Evolutionary conservation across 2,113 vertebrate species (phyloP).

Genomic region (Thamnaconus septentrionalis): DNA sequence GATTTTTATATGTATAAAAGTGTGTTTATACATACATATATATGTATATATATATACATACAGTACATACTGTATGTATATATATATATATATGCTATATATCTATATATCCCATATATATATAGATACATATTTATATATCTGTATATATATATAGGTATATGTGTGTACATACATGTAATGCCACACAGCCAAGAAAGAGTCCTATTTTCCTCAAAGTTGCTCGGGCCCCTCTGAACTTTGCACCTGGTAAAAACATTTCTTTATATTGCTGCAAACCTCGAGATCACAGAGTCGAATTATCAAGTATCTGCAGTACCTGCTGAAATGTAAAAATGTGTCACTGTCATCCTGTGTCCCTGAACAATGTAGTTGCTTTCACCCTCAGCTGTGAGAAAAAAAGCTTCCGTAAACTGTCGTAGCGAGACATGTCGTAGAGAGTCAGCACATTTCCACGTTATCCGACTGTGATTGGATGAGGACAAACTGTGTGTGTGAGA

Average conservation of each 20-base stretch:
- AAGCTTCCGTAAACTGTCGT: not conserved
- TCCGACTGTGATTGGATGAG: slow-evolving; percentile 23
- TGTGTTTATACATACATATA: too few species aligned
- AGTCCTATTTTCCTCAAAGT: slow-evolving; percentile 38
- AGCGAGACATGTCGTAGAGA: not conserved
- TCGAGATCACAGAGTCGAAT: slow-evolving; percentile 34
- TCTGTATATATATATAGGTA: too few species aligned
- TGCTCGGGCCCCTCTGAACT: slow-evolving; percentile 42
- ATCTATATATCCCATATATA: too few species aligned
- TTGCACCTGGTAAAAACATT: slow-evolving; percentile 35
- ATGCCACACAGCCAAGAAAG: slow-evolving; percentile 45
- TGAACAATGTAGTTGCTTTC: not conserved
- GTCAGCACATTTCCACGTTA: not conserved
- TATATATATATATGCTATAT: too few species aligned
- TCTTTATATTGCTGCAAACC: slow-evolving; percentile 39
- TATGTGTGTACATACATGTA: not conserved
- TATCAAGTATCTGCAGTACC: not conserved
- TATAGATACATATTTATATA: too few species aligned
- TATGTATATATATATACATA: too few species aligned
- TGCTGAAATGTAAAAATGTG: not conserved
- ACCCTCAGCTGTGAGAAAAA: too few species aligned
- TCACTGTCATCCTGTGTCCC: not conserved
- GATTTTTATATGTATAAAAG: slow-evolving; percentile 47
- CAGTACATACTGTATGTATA: too few species aligned
- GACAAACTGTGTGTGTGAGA: not conserved